phyloP scores from a whole-genome alignment of 2,888 invertebrate species.

The Phortica okadai region DNA sequence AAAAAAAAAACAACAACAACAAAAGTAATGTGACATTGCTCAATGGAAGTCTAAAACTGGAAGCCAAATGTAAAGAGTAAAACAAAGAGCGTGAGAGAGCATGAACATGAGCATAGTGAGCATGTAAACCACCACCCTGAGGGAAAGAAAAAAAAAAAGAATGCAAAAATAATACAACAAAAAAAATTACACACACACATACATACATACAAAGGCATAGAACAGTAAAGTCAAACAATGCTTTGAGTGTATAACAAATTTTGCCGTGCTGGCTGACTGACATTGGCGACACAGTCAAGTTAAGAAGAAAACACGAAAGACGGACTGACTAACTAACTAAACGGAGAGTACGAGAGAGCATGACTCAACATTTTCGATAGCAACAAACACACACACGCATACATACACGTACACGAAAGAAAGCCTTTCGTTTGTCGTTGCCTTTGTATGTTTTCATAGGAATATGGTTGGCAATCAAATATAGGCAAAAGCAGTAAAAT shows the following conservation, averaged over 20 bases:
- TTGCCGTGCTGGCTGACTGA: neutral
- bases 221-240: slow-evolving; percentile 10
- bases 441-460: neutral
- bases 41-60: slow-evolving; percentile 22
- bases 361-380: slow-evolving; percentile 64
- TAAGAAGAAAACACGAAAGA: slow-evolving; percentile 12
- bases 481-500: slow-evolving; percentile 3
- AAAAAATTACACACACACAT: neutral
- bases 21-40: slow-evolving; percentile 23
- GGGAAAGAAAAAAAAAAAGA: neutral
- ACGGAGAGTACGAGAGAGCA: slow-evolving; percentile 30
- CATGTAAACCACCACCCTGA: slow-evolving; percentile 13
- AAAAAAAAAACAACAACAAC: neutral
- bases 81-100: neutral
- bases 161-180: neutral
- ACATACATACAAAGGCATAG: neutral
- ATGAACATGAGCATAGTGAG: neutral
- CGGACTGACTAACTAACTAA: neutral
- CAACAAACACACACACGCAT: slow-evolving; percentile 27
- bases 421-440: neutral
- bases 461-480: neutral
- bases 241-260: slow-evolving; percentile 20
- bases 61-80: neutral
- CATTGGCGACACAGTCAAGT: slow-evolving; percentile 13
- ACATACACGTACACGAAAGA: slow-evolving; percentile 54